phyloP scores from a whole-genome alignment of 2,888 invertebrate genomes.

The Chymomyza procnemis region DNA sequence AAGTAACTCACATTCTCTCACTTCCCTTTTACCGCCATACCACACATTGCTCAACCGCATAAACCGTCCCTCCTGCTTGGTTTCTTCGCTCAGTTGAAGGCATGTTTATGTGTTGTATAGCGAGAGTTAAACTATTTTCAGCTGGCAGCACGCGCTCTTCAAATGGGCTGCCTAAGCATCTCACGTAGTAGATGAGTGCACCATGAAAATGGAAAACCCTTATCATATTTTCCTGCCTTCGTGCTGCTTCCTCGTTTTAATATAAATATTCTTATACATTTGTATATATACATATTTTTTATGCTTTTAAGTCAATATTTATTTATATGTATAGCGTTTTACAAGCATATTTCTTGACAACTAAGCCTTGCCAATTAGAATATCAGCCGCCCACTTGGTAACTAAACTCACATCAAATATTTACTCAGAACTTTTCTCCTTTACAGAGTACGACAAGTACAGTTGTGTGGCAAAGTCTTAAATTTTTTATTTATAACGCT shows the following conservation, averaged over 20 bases:
- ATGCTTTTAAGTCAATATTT: background rate
- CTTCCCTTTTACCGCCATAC: background rate
- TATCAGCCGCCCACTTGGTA: background rate
- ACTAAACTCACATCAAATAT: background rate
- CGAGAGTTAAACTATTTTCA: background rate
- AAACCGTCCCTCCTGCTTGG: slow-evolving; percentile 23
- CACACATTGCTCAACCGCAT: slow-evolving; percentile 8
- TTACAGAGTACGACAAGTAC: background rate
- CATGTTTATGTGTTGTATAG: background rate
- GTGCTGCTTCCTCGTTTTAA: background rate
- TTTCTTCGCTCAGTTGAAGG: background rate
- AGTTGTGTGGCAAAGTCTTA: slow-evolving; percentile 5
- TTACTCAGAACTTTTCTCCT: slow-evolving; percentile 14
- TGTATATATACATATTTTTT: no score
- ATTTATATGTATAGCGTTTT: background rate
- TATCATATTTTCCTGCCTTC: background rate
- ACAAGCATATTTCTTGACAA: background rate
- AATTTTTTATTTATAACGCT: slow-evolving; percentile 12
- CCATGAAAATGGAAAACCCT: background rate
- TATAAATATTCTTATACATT: no score
- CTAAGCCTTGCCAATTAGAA: background rate
- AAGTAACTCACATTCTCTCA: no score
- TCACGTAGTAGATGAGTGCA: slow-evolving; percentile 5
- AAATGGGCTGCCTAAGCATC: slow-evolving; percentile 6
- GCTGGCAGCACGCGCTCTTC: background rate